Evolutionary conservation across 2,888 invertebrate species (phyloP).

Genomic region (Phengaris arion): DNA sequence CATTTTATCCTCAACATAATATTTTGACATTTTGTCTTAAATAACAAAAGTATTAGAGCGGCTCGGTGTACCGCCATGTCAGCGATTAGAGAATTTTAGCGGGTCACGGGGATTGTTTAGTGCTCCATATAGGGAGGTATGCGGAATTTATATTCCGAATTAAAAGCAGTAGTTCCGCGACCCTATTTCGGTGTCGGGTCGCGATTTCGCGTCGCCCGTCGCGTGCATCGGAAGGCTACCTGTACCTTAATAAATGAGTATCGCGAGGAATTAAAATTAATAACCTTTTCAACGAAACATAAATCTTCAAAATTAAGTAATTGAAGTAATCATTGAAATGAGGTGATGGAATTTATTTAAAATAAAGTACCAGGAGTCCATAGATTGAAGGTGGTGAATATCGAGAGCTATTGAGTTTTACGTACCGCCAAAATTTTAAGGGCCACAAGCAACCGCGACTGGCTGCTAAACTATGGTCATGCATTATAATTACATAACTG

Average conservation of each 20-base stretch:
- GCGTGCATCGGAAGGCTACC: too few relatives aligned
- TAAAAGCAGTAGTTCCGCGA: too few relatives aligned
- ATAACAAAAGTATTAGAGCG: neutral
- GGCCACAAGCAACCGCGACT: too few relatives aligned
- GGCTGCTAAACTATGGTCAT: too few relatives aligned
- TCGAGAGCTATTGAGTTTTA: conserved; percentile 11
- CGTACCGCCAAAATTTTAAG: neutral
- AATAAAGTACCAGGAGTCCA: neutral
- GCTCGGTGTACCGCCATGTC: neutral
- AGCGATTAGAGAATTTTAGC: neutral
- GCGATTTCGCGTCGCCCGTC: too few relatives aligned
- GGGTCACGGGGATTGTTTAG: too few relatives aligned
- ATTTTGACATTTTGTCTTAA: conserved; percentile 9
- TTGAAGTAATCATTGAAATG: conserved; percentile 8
- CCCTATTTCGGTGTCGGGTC: too few relatives aligned
- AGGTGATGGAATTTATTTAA: conserved; percentile 32
- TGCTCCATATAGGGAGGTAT: too few relatives aligned
- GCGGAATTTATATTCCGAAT: too few relatives aligned
- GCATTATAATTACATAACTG: too few relatives aligned
- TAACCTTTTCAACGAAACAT: neutral
- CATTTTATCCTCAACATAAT: conserved; percentile 12
- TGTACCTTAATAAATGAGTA: too few relatives aligned
- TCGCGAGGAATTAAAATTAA: neutral
- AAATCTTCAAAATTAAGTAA: neutral
- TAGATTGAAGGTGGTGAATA: conserved; percentile 15